Evolutionary conservation across 2,888 invertebrate species (phyloP).

Genomic region (Conistra vaccinii): DNA sequence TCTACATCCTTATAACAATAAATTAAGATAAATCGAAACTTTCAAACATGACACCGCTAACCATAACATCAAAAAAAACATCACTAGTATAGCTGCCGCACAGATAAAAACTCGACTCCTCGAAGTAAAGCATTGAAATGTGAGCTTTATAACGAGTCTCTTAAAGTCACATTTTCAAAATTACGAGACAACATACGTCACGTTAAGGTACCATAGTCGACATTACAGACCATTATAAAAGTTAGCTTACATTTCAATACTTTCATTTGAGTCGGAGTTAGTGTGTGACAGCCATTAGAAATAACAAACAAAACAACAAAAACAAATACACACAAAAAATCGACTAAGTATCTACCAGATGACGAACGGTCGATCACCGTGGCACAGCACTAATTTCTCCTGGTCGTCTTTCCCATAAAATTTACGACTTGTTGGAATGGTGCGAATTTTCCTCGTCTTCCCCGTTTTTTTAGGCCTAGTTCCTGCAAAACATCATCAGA

Average conservation of each 20-base stretch:
- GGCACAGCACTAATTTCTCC: slow-evolving; percentile 77
- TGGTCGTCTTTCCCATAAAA: slow-evolving; percentile 85
- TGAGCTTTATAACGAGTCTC: slow-evolving; percentile 11
- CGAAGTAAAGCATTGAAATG: slow-evolving; percentile 1
- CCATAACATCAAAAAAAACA: slow-evolving; percentile 41
- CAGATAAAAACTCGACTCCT: slow-evolving; percentile 22
- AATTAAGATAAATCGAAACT: slow-evolving; percentile 30
- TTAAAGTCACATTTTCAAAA: slow-evolving; percentile 4
- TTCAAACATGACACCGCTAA: slow-evolving; percentile 16
- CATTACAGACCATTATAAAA: neutral
- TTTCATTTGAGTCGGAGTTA: neutral
- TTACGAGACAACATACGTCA: neutral
- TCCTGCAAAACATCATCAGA: slow-evolving; percentile 81
- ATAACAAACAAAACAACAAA: slow-evolving; percentile 51
- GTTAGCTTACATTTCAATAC: neutral
- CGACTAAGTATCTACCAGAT: slow-evolving; percentile 54
- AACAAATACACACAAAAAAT: slow-evolving; percentile 54
- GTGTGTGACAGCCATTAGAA: slow-evolving; percentile 7
- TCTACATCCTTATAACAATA: slow-evolving; percentile 44
- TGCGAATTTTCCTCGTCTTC: slow-evolving; percentile 80
- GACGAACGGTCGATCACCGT: slow-evolving; percentile 61
- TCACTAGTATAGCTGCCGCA: slow-evolving; percentile 29
- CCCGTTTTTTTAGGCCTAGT: slow-evolving; percentile 78
- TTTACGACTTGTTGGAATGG: slow-evolving; percentile 85
- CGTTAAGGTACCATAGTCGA: neutral